Base-by-base conservation (phyloP, 2,888 invertebrate genomes). In the Incurvaria masculella region DNA sequence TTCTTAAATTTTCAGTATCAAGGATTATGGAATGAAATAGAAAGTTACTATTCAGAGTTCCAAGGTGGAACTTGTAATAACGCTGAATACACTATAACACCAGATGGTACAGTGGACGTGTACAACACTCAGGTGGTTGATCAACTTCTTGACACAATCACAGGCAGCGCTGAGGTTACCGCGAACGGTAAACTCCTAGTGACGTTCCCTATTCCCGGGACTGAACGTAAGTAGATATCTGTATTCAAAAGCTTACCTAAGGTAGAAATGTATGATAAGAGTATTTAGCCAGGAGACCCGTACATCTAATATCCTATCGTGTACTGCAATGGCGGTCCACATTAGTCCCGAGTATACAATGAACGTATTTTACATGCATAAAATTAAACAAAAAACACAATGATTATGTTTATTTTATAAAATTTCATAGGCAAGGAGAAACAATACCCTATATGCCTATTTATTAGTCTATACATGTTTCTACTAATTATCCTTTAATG, bases 21-120 rank as follows among this genome's bases (percentile, higher is more conserved):
- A 52, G 82, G 83, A 26, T 71, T 71, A 59, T 87, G 87, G 87
- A 83, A 81, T 57, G 80, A 85, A 57, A 79, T 81, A 14, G 81
- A 84, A 55, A 76, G 81, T 53, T 87, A 86, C 57, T 82, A 82
- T 46, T 72, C 82, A 2, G 57, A 80, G 17, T 80, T 79, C 55
- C 81, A 86, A 68, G 70, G 63, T 1, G 84, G 84, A 1, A 76
- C 79, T 55, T 87, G 87, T 59, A 81, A 83, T 23, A 79, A 80
- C 10, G 82, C 83, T 1, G 73, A 70, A 11, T 86, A 84, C 61
- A 62, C 64, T 1, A 53, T 64, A 1, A 65, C 61, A 40, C 61
- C 61, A 1, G 67, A 53, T 40, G 59, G 55, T 1, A 50, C 49
- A 1, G 55, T 69, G 0, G 42, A 52, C 2, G 61, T 71, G 0